Percentiles rank a stretch among this genome's conserved stretches.
Conservation (phyloP, 2,113 vertebrate species). For the Dolichotis patagonum region DNA sequence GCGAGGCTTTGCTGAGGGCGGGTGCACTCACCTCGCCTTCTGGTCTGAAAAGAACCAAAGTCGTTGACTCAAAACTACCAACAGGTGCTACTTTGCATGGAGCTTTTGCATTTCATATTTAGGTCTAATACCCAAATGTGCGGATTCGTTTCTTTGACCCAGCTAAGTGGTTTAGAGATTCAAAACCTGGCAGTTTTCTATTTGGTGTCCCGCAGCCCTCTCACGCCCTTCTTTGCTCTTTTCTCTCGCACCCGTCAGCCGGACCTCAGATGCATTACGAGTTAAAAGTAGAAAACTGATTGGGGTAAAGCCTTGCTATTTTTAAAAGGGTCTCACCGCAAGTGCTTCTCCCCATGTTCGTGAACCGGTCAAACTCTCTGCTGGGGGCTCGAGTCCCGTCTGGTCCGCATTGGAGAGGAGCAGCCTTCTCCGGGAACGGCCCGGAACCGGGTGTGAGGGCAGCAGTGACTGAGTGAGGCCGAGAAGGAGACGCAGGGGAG, state of each 20-base stretch:
- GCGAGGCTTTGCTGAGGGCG: not conserved
- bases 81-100: slow-evolving; percentile 70
- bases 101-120: slow-evolving; percentile 62
- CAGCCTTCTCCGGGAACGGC: not conserved
- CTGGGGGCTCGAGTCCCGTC: not conserved
- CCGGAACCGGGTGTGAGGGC: not conserved
- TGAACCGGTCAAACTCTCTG: not conserved
- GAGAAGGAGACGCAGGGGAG: slow-evolving; percentile 26
- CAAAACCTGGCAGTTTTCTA: not conserved
- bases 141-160: slow-evolving; percentile 43
- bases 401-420: not conserved
- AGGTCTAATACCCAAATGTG: slow-evolving; percentile 40
- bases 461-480: not conserved
- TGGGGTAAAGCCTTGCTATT: not conserved
- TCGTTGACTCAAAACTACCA: slow-evolving; percentile 65
- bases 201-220: not conserved
- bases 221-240: not conserved
- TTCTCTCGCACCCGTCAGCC: accelerated
- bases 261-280: not conserved
- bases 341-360: not conserved
- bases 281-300: not conserved
- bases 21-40: not conserved
- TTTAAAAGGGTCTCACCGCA: not conserved
- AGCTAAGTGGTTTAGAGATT: slow-evolving; percentile 43
- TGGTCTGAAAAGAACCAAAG: slow-evolving; percentile 61